Evolutionary conservation across 1,140 invertebrate species (phyloP), one percentile per base, ranked within the genome.

Genomic region (Tribolium castaneum): DNA sequence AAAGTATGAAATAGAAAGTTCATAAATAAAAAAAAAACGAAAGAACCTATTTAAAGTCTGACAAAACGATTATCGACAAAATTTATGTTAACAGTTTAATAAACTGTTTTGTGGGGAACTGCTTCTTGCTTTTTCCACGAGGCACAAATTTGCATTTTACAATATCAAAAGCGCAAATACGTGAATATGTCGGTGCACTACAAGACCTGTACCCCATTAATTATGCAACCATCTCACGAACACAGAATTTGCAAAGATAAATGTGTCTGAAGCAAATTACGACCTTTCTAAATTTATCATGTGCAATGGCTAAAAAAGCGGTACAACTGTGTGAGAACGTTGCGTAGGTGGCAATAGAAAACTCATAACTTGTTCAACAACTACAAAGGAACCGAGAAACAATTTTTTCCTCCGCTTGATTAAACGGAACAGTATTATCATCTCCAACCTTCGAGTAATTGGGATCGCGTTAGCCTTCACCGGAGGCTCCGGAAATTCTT

Each of bases 261-360:
- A 59, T 25, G 19, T 59, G 54, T 59, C 16, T 22, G 14, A 59
- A 19, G 54, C 3, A 19, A 52, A 52, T 52, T 66, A 66, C 59
- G 6, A 66, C 59, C 59, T 66, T 66, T 66, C 59, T 66, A 66
- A 66, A 35, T 66, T 35, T 66, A 35, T 66, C 59, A 13, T 66
- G 10, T 66, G 30, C 59, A 66, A 66, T 35, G 59, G 25, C n/a
- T 30, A 66, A 62, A 62, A 62, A 62, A 62, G 56, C 56, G n/a
- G 22, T 62, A 25, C 56, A 62, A 25, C 22, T 30, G 34, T 66
- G 25, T 35, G 59, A 66, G 59, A 66, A 66, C 25, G 13, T 6
- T 35, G 7, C 59, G 59, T 66, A 12, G 59, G 59, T 66, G 30
- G 3, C 10, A 35, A 35, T 35, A 35, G 25, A 66, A 66, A 14